A percentile compares a stretch with the other conserved stretches of the same genome.
Conservation (phyloP, 2,797 vertebrate genomes). For the Liasis olivaceus region DNA sequence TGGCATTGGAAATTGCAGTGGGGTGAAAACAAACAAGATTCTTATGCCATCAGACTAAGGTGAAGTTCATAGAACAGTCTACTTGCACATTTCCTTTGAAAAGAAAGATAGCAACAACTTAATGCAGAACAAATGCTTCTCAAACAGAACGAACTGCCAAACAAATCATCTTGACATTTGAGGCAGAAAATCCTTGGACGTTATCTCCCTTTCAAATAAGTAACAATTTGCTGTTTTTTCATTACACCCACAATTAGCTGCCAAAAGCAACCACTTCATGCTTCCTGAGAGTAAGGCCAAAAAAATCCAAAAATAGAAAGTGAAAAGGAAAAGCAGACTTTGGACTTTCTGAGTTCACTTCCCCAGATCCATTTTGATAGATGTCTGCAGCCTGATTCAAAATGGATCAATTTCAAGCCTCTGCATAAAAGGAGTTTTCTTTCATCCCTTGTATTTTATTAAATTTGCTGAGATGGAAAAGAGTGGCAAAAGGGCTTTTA, state of each 20-base stretch:
- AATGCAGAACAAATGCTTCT: not conserved
- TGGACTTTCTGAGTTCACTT: not conserved
- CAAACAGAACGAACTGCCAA: not conserved
- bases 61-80: not conserved
- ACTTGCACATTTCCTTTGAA: slow-evolving; percentile 20
- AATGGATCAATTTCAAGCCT: not conserved
- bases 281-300: slow-evolving; percentile 25
- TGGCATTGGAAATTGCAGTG: not conserved
- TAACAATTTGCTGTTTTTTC: not conserved
- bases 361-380: not conserved
- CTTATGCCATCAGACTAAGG: not conserved
- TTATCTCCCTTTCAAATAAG: not conserved
- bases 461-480: not conserved
- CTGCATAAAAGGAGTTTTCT: not conserved
- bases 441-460: not conserved
- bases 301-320: slow-evolving; percentile 44
- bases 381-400: not conserved
- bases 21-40: not conserved
- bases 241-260: slow-evolving; percentile 6
- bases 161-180: not conserved
- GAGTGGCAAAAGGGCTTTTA: not conserved
- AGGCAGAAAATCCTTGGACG: not conserved
- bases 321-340: slow-evolving; percentile 33
- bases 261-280: not conserved
- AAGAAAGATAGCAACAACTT: slow-evolving; percentile 19